Conservation (phyloP, 2,797 vertebrate genomes). For the Clarias pachynema region DNA sequence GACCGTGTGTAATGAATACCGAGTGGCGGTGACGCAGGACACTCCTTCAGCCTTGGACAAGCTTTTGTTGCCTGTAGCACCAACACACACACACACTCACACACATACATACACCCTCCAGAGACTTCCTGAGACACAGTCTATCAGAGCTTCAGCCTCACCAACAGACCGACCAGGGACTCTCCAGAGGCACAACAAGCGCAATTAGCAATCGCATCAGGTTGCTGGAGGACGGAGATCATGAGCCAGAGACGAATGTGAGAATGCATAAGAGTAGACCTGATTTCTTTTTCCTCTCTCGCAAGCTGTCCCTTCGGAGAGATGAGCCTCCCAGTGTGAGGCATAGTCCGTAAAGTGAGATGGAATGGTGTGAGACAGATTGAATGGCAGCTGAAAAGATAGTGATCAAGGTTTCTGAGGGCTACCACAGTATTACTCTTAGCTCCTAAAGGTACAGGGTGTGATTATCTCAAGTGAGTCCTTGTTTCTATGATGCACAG, state of each 20-base stretch:
- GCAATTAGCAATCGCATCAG: constrained; percentile 54
- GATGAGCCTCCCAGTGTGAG: constrained; percentile 43
- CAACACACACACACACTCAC: neutral
- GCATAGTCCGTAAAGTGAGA: constrained; percentile 40
- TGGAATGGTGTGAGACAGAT: constrained; percentile 1
- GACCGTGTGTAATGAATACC: constrained; percentile 64
- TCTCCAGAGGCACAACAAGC: constrained; percentile 43
- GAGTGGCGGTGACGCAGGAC: constrained; percentile 41
- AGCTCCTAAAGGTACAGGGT: neutral
- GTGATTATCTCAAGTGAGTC: constrained; percentile 8
- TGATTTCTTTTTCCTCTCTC: constrained; percentile 34
- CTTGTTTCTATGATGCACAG: neutral
- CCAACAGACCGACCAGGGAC: constrained; percentile 17
- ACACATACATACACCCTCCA: constrained; percentile 12
- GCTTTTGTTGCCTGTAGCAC: constrained; percentile 28
- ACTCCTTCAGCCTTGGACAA: constrained; percentile 29
- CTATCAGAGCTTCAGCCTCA: constrained; percentile 41
- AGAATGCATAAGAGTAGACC: constrained; percentile 27
- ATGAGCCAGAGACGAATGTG: constrained; percentile 41
- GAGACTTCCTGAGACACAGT: constrained; percentile 41
- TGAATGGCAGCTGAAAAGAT: constrained; percentile 40
- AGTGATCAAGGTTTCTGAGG: constrained; percentile 41
- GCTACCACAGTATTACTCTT: constrained; percentile 25
- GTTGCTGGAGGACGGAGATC: constrained; percentile 50
- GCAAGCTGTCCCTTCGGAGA: constrained; percentile 48